Percentiles rank a stretch among this genome's conserved stretches.
Conservation (phyloP, 2,888 invertebrate species). For the Leptinotarsa peninsularis region DNA sequence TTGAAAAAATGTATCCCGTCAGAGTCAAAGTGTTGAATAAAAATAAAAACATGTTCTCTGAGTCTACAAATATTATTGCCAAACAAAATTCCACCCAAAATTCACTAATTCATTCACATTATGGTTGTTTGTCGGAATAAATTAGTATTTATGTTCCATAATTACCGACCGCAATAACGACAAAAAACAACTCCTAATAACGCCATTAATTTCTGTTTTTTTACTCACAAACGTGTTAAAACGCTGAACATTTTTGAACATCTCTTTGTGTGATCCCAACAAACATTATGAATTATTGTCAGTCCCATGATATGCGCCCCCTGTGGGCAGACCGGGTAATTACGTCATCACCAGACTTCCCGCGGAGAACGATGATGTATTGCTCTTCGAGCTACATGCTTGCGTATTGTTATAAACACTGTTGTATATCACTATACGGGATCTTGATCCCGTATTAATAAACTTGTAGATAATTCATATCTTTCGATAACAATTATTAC, state of each 20-base stretch:
- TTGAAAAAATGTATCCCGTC: background rate
- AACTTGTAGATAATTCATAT: constrained; percentile 52
- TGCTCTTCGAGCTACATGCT: constrained; percentile 39
- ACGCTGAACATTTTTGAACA: constrained; percentile 40
- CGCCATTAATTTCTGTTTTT: constrained; percentile 36
- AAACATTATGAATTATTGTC: constrained; percentile 61
- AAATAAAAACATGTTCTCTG: background rate
- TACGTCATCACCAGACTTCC: constrained; percentile 61
- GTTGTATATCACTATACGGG: constrained; percentile 59
- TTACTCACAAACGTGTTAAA: constrained; percentile 43
- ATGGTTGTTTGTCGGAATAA: constrained; percentile 40
- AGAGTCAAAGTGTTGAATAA: background rate
- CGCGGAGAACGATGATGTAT: constrained; percentile 49
- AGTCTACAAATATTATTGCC: constrained; percentile 6
- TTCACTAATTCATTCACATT: constrained; percentile 36
- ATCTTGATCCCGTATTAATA: constrained; percentile 47
- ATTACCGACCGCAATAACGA: constrained; percentile 35
- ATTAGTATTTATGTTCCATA: constrained; percentile 42
- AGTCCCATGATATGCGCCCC: constrained; percentile 62
- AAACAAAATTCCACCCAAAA: constrained; percentile 20
- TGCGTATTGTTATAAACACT: constrained; percentile 61
- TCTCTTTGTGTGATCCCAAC: constrained; percentile 49
- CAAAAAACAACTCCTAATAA: constrained; percentile 35
- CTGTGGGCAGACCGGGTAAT: constrained; percentile 61
- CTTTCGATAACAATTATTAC: constrained; percentile 35